phyloP scores from a whole-genome alignment of 2,797 vertebrate genomes.

The Atherinosoma microstoma region DNA sequence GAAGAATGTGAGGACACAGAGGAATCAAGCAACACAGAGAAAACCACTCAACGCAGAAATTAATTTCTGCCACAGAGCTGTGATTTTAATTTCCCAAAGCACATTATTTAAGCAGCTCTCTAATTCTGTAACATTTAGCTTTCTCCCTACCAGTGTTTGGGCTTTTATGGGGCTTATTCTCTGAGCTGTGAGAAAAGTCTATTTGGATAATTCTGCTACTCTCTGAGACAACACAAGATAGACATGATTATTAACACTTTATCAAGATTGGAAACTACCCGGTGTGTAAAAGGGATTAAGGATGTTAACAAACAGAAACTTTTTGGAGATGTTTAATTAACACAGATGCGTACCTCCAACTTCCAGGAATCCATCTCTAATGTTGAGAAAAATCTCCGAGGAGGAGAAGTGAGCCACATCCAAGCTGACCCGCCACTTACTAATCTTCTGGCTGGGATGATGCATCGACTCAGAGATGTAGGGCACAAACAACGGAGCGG shows the following conservation, averaged over 20 bases:
- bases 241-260: conserved; percentile 31
- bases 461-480: conserved; percentile 53
- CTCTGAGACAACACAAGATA: conserved; percentile 42
- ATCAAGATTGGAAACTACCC: conserved; percentile 22
- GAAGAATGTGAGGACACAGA: conserved; percentile 50
- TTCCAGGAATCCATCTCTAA: conserved; percentile 77
- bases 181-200: conserved; percentile 46
- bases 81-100: conserved; percentile 69
- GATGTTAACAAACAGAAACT: conserved; percentile 31
- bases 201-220: conserved; percentile 48
- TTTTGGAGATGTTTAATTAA: conserved; percentile 50
- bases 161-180: conserved; percentile 42
- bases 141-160: conserved; percentile 25
- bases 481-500: conserved; percentile 64
- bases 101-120: conserved; percentile 57
- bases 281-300: conserved; percentile 41
- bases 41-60: conserved; percentile 66
- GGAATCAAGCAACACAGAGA: conserved; percentile 49
- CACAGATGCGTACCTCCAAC: conserved; percentile 74
- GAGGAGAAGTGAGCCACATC: conserved; percentile 83
- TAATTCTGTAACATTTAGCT: conserved; percentile 57
- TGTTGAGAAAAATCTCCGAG: conserved; percentile 76
- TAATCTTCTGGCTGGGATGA: conserved; percentile 48
- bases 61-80: conserved; percentile 66
- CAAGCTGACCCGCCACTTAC: conserved; percentile 80